Evolutionary conservation across 1,140 invertebrate species (phyloP).

Genomic region (Drosophila lacertosa): DNA sequence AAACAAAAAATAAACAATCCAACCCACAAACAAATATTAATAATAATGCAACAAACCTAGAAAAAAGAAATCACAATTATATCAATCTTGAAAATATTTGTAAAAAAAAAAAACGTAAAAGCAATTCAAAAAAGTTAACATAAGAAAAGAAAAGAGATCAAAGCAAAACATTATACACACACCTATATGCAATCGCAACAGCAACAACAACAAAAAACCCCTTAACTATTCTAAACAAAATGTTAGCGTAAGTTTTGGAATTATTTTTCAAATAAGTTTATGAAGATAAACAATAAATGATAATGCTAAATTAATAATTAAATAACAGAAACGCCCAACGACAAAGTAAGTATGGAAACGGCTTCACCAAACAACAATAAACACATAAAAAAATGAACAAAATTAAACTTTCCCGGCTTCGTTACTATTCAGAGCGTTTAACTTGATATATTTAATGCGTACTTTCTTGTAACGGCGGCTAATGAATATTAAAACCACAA

Average conservation of each 20-base stretch:
- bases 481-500: conserved; percentile 33
- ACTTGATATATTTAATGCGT: conserved; percentile 44
- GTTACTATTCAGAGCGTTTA: conserved; percentile 54
- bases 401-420: conserved; percentile 45
- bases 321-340: conserved; percentile 53
- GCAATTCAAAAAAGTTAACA: conserved; percentile 34
- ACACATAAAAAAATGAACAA: conserved; percentile 15
- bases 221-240: conserved; percentile 63
- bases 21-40: conserved; percentile 42
- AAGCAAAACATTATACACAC: conserved; percentile 57
- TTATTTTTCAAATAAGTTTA: conserved; percentile 71
- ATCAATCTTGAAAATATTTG: conserved; percentile 26
- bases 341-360: conserved; percentile 68
- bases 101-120: conserved; percentile 42
- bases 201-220: too few species aligned
- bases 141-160: conserved; percentile 14
- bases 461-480: conserved; percentile 36
- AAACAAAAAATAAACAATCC: conserved; percentile 24
- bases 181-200: conserved; percentile 43
- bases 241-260: conserved; percentile 75
- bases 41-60: conserved; percentile 34
- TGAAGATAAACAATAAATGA: conserved; percentile 59
- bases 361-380: conserved; percentile 49
- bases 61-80: conserved; percentile 14
- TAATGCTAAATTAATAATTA: conserved; percentile 32